These are phyloP conservation scores for Xenus cinereus DNA, from an alignment of 2,113 vertebrate genomes.

Conservation along the genomic window DNA sequence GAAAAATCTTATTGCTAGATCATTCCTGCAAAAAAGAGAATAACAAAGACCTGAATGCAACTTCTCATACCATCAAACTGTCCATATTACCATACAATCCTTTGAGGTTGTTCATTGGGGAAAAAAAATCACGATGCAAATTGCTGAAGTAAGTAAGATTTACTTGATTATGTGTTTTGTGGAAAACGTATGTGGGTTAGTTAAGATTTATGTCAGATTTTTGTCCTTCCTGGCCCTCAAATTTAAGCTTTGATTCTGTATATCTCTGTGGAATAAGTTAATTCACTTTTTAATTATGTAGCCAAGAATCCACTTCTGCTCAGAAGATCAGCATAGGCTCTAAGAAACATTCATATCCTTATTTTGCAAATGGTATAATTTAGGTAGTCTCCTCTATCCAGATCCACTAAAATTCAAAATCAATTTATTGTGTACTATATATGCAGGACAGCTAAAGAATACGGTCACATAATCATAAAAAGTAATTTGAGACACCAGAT, in stretches of 20 bases:
- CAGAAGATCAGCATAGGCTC: background rate
- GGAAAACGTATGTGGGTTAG: background rate
- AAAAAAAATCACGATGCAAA: background rate
- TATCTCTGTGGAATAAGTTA: background rate
- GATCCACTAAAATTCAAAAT: background rate
- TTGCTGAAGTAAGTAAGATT: background rate
- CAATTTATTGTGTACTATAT: background rate
- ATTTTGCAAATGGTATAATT: background rate
- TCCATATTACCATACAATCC: background rate
- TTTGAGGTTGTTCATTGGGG: background rate
- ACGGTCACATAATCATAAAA: background rate
- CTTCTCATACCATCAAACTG: background rate
- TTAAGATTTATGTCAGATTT: background rate
- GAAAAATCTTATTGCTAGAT: background rate
- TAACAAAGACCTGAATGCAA: background rate
- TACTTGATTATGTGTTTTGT: background rate
- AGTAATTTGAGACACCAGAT: background rate
- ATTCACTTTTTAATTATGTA: background rate
- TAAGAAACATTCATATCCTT: background rate
- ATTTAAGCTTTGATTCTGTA: background rate
- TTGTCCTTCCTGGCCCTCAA: background rate
- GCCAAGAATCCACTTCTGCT: background rate
- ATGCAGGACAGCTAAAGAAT: background rate
- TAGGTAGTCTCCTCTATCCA: background rate
- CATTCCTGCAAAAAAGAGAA: background rate